Conservation (phyloP, 2,888 invertebrate species). For the Callyntrura guangdongensis region DNA sequence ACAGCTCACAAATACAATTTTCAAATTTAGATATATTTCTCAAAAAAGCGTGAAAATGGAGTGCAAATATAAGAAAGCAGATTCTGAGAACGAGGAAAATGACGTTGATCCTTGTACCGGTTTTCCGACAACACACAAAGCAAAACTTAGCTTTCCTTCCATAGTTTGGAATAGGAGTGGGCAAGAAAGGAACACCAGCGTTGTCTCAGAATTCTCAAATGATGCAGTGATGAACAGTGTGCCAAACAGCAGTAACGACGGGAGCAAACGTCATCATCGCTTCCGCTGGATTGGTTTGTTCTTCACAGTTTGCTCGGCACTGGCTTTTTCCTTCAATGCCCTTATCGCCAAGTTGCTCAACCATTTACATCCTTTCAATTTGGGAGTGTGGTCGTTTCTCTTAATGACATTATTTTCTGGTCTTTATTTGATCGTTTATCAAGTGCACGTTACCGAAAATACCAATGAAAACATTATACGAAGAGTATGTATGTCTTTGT, state of each 20-base stretch:
- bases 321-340: constrained; percentile 76
- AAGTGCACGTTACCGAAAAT: constrained; percentile 41
- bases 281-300: constrained; percentile 55
- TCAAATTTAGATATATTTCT: too few relatives aligned
- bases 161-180: constrained; percentile 40
- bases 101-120: constrained; percentile 62
- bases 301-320: constrained; percentile 65
- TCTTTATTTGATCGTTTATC: constrained; percentile 42
- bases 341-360: constrained; percentile 70
- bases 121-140: constrained; percentile 60
- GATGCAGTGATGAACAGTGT: not conserved
- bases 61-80: not conserved
- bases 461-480: not conserved
- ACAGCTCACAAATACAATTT: too few relatives aligned
- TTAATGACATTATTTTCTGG: constrained; percentile 69
- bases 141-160: constrained; percentile 58
- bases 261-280: too few relatives aligned
- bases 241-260: not conserved
- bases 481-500: not conserved
- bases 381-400: constrained; percentile 78
- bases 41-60: not conserved
- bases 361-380: constrained; percentile 75
- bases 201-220: not conserved
- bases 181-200: not conserved
- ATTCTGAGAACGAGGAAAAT: not conserved